Base-by-base conservation (phyloP, 2,797 vertebrate species). In the Urosaurus nigricauda region DNA sequence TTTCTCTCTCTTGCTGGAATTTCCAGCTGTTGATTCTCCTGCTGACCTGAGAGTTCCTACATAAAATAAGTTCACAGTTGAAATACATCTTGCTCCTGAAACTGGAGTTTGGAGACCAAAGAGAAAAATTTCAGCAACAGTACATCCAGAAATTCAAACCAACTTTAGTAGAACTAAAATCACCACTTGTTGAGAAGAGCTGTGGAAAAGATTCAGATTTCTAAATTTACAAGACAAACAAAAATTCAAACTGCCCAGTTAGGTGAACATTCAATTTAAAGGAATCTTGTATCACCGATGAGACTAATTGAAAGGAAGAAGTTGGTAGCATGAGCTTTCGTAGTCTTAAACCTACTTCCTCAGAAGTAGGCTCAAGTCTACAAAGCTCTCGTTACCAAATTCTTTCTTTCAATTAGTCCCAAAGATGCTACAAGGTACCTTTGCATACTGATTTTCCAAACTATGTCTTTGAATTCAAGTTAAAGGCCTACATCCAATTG, bases 141-240 rank as follows among this genome's bases (percentile, higher is more conserved):
- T n/a, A 17, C 29, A 14, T 21, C 21, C 75, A 71, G 51, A 70
- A 51, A 79, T 32, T 63, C 77, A 58, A 43, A n/a, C 14, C 26
- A 73, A 73, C 53, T 51, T 79, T 74, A 37, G 24, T 19, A 37
- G 74, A 47, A 40, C 26, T 5, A 35, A 56, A 29, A 70, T 83
- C 17, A n/a, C 32, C 56, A 40, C 19, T 35, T 68, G 32, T 26
- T 47, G 58, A n/a, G 1, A 63, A 65, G 51, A 84, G 63, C 47
- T 79, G 65, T 29, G 56, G 4, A 68, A 37, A n/a, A 77, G 77
- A 83, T 68, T 37, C 37, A 71, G 37, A 37, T n/a, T 56, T 68
- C 35, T 84, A 58, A 78, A 70, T 40, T 40, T 58, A 37, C 16
- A 84, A 53, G 35, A 70, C 35, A 79, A 88, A 68, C 81, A 79